These are phyloP conservation scores for Drosophila peninsularis DNA, from an alignment of 2,888 invertebrate genomes.

Conservation along the genomic window DNA sequence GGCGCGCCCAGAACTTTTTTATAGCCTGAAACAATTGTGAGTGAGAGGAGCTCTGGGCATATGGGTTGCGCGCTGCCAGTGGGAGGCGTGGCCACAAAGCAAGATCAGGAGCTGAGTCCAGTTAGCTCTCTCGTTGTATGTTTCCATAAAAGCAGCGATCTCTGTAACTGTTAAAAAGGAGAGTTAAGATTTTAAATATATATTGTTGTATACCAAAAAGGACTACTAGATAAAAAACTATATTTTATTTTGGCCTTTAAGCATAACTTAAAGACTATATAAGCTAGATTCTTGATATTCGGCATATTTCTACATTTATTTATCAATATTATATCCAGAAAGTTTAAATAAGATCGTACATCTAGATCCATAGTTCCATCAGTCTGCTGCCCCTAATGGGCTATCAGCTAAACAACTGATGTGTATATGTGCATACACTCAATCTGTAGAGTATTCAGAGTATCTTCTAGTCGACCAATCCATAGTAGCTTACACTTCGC, in stretches of 20 bases:
- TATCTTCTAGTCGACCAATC: too few relatives aligned
- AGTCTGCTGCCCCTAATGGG: neutral
- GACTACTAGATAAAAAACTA: too few relatives aligned
- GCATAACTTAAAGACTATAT: too few relatives aligned
- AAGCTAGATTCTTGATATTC: neutral
- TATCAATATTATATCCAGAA: neutral
- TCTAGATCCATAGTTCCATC: neutral
- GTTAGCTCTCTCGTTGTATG: neutral
- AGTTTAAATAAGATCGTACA: neutral
- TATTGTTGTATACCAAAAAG: too few relatives aligned
- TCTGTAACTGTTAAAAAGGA: too few relatives aligned
- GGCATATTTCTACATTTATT: neutral
- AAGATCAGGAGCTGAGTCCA: neutral
- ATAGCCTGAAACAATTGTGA: neutral
- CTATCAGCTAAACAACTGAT: neutral
- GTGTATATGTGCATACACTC: neutral
- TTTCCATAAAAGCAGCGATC: neutral
- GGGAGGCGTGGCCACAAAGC: neutral
- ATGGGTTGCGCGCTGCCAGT: neutral
- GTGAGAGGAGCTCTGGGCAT: neutral
- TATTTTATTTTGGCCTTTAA: too few relatives aligned
- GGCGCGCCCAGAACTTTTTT: neutral
- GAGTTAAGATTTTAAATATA: too few relatives aligned
- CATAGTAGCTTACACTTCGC: too few relatives aligned
- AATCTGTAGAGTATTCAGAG: neutral